Base-by-base conservation (phyloP, 2,113 vertebrate species). In the Lichenostomus cassidix region DNA sequence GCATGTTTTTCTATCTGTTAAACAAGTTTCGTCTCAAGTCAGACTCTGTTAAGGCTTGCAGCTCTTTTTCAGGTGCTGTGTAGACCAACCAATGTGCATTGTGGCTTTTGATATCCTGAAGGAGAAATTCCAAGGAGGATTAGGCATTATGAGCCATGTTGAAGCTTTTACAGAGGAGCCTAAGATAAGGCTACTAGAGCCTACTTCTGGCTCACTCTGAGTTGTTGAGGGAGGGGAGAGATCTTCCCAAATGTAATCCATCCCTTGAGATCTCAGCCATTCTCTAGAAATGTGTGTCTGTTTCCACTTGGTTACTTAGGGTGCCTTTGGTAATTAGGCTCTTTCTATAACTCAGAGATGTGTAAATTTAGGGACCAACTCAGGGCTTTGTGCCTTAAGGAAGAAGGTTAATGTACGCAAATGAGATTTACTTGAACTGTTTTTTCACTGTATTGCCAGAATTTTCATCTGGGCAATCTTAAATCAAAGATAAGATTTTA, bases 401-500 rank as follows among this genome's bases (percentile, higher is more conserved):
- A 83, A 46, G 50, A 58, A 65, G 39, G 64, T 73, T 85, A 80
- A 69, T 35, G 9, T 25, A 73, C 41, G 46, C n/a, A 89, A 73
- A 46, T 70, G 55, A 90, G 63, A 74, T 69, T 83, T 87, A 73
- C 25, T 69, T 93, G 46, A 88, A 86, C 42, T 83, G 7, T 81
- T 92, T 76, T 86, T 50, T 85, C 64, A 87, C 15, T 83, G 24
- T 55, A 37, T 80, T 50, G 39, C 42, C 39, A 86, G 64, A 94
- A 78, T 81, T 86, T 77, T 89, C 87, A 67, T 87, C 49, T 70
- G 18, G n/a, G 17, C 10, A 44, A 27, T 83, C 58, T 71, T 76
- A 58, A 83, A 79, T 65, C 47, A 53, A 65, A 77, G 55, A n/a
- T 50, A 52, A 78, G 39, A 20, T 41, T 94, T 89, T 69, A 62